Base-by-base conservation (phyloP, 2,888 invertebrate genomes). In the Leuctra nigra region DNA sequence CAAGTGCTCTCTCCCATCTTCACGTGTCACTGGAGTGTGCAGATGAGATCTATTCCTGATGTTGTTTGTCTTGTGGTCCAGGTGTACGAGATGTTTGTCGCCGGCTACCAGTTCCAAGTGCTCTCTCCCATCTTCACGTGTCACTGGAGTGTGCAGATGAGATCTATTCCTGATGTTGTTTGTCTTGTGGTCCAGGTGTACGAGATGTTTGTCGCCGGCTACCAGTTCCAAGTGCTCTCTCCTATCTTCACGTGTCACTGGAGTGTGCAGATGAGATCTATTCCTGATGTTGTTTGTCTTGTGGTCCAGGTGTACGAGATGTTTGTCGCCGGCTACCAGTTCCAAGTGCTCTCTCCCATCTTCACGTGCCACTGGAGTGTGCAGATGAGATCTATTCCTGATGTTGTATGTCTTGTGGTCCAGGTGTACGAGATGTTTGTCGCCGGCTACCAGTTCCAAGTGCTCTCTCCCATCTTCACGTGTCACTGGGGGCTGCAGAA, bases 351-450 rank as follows among this genome's bases (percentile, higher is more conserved):
- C 11, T 87, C 92, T 0, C 92, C 92, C 0, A 83, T 90, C 47
- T 93, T 92, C 73, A 91, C 91, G 0, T 87, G 88, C 53, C 93
- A 93, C 68, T 91, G 92, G 89, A 92, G 92, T 0, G 73, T 93
- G 2, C 91, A 92, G 69, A 83, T n/a, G n/a, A n/a, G n/a, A n/a
- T n/a, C n/a, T n/a, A n/a, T n/a, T n/a, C n/a, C n/a, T n/a, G n/a
- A n/a, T n/a, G n/a, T n/a, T n/a, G n/a, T n/a, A n/a, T n/a, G n/a
- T n/a, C n/a, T n/a, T n/a, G n/a, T n/a, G n/a, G n/a, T 73, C 7
- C 74, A 92, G 92, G 91, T 92, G 35, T 92, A 92, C 74, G 93
- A 94, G 75, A 92, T 92, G 88, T 90, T 83, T 69, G 82, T 92
- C 25, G 86, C 90, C 46, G 91, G 92, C 6, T 93, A 89, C 74